Conservation (phyloP, 1,140 invertebrate genomes). For the Caenorhabditis tropicalis region DNA sequence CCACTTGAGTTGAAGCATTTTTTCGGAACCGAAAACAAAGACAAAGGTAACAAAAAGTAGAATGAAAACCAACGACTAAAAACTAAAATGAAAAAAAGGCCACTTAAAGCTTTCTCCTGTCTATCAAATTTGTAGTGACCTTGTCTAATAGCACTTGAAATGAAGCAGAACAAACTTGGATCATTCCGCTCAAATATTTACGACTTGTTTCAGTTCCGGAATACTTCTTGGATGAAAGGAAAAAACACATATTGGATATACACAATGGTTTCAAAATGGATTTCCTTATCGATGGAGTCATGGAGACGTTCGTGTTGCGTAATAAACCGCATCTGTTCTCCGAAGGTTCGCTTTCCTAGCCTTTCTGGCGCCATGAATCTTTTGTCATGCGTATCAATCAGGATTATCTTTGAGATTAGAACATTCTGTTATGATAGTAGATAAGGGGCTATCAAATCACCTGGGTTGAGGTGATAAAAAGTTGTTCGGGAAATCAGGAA, state of each 20-base stretch:
- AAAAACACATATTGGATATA: not conserved
- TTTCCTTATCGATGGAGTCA: constrained; percentile 20
- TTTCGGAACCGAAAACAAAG: constrained; percentile 54
- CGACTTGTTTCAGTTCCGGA: constrained; percentile 30
- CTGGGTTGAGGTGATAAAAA: not conserved
- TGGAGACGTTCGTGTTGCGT: constrained; percentile 37
- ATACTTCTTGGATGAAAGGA: constrained; percentile 35
- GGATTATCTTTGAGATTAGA: constrained; percentile 12
- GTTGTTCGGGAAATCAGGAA: constrained; percentile 3
- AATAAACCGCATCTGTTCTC: constrained; percentile 31
- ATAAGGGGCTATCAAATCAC: not conserved
- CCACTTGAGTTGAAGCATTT: constrained; percentile 52
- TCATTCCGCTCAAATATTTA: not conserved
- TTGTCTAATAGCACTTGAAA: constrained; percentile 16
- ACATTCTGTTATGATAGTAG: constrained; percentile 7
- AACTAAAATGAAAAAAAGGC: not conserved
- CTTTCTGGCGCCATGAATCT: not conserved
- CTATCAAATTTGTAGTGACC: constrained; percentile 20
- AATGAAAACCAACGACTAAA: not conserved
- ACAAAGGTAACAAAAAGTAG: constrained; percentile 48
- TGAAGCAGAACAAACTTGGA: not conserved
- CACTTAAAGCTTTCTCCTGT: constrained; percentile 34
- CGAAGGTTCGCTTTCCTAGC: constrained; percentile 40
- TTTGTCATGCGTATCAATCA: constrained; percentile 1
- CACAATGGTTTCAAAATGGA: constrained; percentile 33